A percentile compares a stretch with the other conserved stretches of the same genome.
Evolutionary conservation across 92 coral and sea anemone genomes (phyloP).

Genomic region (Palythoa grandis): DNA sequence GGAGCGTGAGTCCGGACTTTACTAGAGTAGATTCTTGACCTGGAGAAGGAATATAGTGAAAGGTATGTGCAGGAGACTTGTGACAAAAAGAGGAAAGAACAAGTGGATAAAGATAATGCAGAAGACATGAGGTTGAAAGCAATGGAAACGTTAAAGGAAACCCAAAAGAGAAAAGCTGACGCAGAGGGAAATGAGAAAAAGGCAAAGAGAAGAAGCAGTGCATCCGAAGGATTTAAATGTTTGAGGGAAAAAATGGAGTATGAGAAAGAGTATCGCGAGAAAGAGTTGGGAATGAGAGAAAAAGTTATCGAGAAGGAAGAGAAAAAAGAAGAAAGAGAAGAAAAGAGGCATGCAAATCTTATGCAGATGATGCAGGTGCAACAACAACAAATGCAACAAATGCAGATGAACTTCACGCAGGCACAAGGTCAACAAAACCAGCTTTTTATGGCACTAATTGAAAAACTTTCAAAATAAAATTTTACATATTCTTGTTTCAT

Average conservation of each 20-base stretch:
- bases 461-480: slow-evolving; percentile 7
- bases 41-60: slow-evolving; percentile 24
- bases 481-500: background rate
- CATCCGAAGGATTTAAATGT: background rate
- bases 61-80: slow-evolving; percentile 31
- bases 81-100: slow-evolving; percentile 12
- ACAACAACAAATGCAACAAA: slow-evolving; percentile 2
- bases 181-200: slow-evolving; percentile 7
- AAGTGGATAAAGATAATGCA: slow-evolving; percentile 44
- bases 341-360: background rate
- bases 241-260: slow-evolving; percentile 7
- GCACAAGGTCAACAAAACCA: slow-evolving; percentile 6
- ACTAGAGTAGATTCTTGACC: slow-evolving; percentile 34
- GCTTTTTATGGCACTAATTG: slow-evolving; percentile 4
- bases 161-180: slow-evolving; percentile 7
- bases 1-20: slow-evolving; percentile 29
- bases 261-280: background rate
- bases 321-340: slow-evolving; percentile 2
- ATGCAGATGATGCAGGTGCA: background rate
- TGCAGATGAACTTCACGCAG: slow-evolving; percentile 2
- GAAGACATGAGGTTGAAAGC: slow-evolving; percentile 37
- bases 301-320: background rate
- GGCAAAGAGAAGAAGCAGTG: background rate
- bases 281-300: slow-evolving; percentile 1
- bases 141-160: slow-evolving; percentile 28